A percentile compares a stretch with the other conserved stretches of the same genome.
phyloP scores from a whole-genome alignment of 2,797 vertebrate species.

The Crax fasciolata region DNA sequence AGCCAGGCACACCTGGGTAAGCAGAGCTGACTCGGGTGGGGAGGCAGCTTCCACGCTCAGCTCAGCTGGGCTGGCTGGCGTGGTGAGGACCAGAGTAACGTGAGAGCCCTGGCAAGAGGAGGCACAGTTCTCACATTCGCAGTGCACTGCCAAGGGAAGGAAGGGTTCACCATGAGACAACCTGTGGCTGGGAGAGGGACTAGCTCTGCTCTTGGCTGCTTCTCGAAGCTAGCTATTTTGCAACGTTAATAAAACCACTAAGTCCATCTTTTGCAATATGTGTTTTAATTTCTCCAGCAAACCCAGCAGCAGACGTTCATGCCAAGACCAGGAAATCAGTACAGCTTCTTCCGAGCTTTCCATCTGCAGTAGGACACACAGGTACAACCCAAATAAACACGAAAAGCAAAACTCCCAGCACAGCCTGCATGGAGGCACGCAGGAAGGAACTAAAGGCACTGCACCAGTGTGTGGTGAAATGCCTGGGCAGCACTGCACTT shows the following conservation, averaged over 20 bases:
- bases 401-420: background rate
- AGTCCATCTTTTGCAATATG: background rate
- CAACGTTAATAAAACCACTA: background rate
- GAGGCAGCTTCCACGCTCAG: background rate
- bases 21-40: background rate
- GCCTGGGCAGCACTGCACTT: background rate
- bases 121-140: background rate
- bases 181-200: background rate
- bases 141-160: background rate
- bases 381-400: background rate
- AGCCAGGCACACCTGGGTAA: background rate
- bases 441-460: background rate
- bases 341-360: background rate
- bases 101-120: background rate
- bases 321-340: background rate
- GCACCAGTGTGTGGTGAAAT: background rate
- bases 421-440: background rate
- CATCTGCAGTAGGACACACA: background rate
- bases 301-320: background rate
- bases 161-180: slow-evolving; percentile 18
- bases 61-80: background rate
- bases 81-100: background rate
- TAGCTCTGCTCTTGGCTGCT: background rate
- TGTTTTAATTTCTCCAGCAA: background rate
- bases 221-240: background rate